Conservation (phyloP, 2,888 invertebrate species). For the Tinea pellionella region DNA sequence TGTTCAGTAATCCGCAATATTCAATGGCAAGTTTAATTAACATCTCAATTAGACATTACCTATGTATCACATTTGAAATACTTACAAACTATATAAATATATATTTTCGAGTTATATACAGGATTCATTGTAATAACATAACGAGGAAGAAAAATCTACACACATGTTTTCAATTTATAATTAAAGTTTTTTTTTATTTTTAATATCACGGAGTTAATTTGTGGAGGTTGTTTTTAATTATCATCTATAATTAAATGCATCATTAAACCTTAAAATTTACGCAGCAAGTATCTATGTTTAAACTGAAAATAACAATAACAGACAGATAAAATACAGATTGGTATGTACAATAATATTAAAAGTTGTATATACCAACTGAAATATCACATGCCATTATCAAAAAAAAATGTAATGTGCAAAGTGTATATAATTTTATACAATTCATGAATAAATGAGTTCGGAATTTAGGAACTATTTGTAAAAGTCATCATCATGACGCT, state of each 20-base stretch:
- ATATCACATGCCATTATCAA: slow-evolving; percentile 18
- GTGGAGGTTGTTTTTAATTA: slow-evolving; percentile 8
- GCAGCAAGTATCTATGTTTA: background rate
- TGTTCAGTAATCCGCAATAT: slow-evolving; percentile 42
- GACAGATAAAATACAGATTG: no score
- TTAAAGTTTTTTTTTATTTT: background rate
- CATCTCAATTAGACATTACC: background rate
- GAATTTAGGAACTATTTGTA: background rate
- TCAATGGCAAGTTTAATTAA: slow-evolving; percentile 10
- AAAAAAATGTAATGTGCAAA: slow-evolving; percentile 17
- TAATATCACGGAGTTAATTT: background rate
- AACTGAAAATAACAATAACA: background rate
- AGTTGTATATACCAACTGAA: no score
- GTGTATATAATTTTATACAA: slow-evolving; percentile 15
- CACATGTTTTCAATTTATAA: background rate
- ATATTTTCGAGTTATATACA: background rate
- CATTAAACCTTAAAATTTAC: slow-evolving; percentile 3
- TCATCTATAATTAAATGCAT: background rate
- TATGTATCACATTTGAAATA: background rate
- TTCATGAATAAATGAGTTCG: slow-evolving; percentile 6
- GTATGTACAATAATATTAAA: no score
- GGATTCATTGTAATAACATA: background rate
- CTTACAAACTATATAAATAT: background rate
- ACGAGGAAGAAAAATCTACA: slow-evolving; percentile 7
- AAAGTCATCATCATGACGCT: background rate